Base-by-base conservation (phyloP, 2,797 vertebrate species). In the Ceyx erithaca region DNA sequence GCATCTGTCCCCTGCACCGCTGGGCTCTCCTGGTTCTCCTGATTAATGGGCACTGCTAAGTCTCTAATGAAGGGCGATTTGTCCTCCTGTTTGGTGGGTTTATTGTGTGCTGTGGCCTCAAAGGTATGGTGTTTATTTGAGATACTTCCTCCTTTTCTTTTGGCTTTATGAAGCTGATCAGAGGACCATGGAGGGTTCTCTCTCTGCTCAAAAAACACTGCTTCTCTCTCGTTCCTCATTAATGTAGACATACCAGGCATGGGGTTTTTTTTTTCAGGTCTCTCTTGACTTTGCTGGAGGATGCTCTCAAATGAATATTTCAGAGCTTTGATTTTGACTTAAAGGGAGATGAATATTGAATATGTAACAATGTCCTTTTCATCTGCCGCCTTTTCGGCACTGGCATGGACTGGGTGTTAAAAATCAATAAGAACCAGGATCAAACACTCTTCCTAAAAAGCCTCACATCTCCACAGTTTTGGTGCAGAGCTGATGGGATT, bases 221-320 rank as follows among this genome's bases (percentile, higher is more conserved):
- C 3, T 76, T 76, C 28, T 31, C 33, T 15, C 68, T 84, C 10
- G 0, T 48, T 80, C 68, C 85, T 92, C 89, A 59, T 92, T 92
- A 66, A 20, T 2, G 41, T 9, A 52, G 82, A 64, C 58, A 64
- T 2, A 61, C 21, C 55, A 82, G 66, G 77, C 43, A 5, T 59
- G 16, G 7, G 19, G 37, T 14, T 59, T 54, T 77, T 46, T 46
- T 49, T 80, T 83, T 84, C 62, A 85, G 76, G 79, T 72, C 35
- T 93, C 52, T 55, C 73, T 78, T 73, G 87, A 70, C 85, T 96
- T 90, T 96, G 87, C 96, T 28, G 97, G 96, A 98, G 97, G 80
- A 70, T 91, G 70, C 69, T 81, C 63, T 86, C 58, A 68, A 88
- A 93, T 77, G 41, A 88, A 67, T 73, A 58, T 87, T 90, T 91